phyloP scores from a whole-genome alignment of 2,888 invertebrate species.

The Aricia artaxerxes region DNA sequence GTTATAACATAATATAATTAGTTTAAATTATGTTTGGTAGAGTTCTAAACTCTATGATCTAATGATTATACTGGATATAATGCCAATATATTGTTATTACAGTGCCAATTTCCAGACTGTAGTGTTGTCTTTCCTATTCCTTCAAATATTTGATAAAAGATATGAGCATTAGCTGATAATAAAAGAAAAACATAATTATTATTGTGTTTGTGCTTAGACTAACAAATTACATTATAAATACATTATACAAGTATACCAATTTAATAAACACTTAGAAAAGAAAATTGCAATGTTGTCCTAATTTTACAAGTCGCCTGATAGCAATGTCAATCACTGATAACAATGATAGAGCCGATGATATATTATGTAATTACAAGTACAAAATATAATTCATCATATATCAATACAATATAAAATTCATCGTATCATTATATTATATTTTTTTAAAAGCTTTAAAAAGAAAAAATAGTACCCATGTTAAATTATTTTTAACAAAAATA shows the following conservation, averaged over 20 bases:
- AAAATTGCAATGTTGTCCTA: conserved; percentile 5
- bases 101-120: neutral
- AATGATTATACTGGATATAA: neutral
- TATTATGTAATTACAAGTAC: conserved; percentile 4
- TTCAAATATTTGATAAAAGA: neutral
- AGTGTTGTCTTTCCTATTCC: neutral
- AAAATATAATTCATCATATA: neutral
- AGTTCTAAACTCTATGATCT: neutral
- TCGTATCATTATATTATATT: neutral
- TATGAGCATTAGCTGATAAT: neutral
- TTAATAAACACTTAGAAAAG: neutral
- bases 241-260: too few species aligned
- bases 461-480: too few species aligned
- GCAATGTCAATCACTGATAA: conserved; percentile 7
- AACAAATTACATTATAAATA: too few species aligned
- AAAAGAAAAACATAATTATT: too few species aligned
- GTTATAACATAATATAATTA: neutral
- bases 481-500: too few species aligned
- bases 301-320: neutral
- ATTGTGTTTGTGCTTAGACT: neutral
- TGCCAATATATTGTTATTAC: too few species aligned
- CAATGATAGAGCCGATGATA: neutral
- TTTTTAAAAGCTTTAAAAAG: too few species aligned
- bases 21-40: neutral
- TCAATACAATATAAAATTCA: neutral